Percentiles rank a stretch among this genome's conserved stretches.
These are phyloP conservation scores for Pluvianellus socialis DNA, from an alignment of 2,113 vertebrate genomes.

Conservation along the genomic window DNA sequence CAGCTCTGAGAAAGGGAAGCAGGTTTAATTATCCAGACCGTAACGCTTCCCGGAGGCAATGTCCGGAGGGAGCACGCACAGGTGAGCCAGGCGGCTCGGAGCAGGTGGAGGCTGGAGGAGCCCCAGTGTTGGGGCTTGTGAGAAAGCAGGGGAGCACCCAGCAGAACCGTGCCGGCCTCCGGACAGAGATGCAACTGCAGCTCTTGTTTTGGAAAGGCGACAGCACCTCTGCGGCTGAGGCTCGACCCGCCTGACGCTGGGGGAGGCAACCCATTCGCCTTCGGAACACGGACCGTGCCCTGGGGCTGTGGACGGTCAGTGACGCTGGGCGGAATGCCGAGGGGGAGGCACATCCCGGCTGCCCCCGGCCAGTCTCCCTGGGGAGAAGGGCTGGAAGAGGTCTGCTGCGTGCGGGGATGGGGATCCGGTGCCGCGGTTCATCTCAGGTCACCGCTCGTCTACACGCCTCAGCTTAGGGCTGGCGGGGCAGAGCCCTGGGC, in stretches of 20 bases:
- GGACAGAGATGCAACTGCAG: fast-evolving
- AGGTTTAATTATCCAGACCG: background rate
- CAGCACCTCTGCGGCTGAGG: background rate
- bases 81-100: background rate
- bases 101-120: background rate
- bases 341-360: background rate
- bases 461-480: fast-evolving
- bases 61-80: fast-evolving
- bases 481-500: background rate
- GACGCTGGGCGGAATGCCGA: fast-evolving
- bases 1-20: fast-evolving
- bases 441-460: background rate
- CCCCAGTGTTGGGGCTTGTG: fast-evolving
- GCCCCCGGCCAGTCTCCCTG: background rate
- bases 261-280: background rate
- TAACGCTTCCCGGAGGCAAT: fast-evolving
- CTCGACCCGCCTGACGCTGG: fast-evolving
- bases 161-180: fast-evolving
- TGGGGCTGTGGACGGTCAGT: fast-evolving
- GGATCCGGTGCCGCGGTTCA: background rate
- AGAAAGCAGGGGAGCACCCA: background rate
- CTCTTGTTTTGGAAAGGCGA: background rate
- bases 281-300: fast-evolving
- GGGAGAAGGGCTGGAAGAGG: background rate
- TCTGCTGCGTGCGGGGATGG: background rate